Conservation (phyloP, 2,888 invertebrate species). For the Mythimna pallens region DNA sequence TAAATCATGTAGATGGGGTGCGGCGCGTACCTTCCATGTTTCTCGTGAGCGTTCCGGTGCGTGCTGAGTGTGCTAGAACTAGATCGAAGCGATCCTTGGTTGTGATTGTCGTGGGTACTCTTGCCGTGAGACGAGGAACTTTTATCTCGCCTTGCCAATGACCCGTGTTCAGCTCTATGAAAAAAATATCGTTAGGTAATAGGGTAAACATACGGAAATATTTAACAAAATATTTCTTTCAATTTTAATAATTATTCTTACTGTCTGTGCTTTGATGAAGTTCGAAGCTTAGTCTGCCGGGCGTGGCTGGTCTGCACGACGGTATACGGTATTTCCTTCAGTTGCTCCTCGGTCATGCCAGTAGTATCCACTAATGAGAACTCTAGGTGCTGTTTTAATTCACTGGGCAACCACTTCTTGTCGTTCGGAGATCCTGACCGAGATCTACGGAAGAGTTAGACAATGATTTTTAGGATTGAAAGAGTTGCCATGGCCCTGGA, state of each 20-base stretch:
- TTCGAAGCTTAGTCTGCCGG: conserved; percentile 90
- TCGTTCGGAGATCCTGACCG: conserved; percentile 94
- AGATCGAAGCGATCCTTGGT: conserved; percentile 91
- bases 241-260: conserved; percentile 65
- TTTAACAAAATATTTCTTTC: neutral
- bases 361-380: conserved; percentile 96
- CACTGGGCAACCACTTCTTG: conserved; percentile 94
- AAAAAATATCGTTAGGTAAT: neutral
- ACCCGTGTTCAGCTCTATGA: conserved; percentile 81
- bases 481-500: neutral
- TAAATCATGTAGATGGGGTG: conserved; percentile 56
- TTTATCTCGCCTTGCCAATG: conserved; percentile 85
- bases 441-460: conserved; percentile 73
- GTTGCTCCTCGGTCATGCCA: conserved; percentile 96
- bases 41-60: conserved; percentile 61
- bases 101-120: conserved; percentile 80
- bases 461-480: conserved; percentile 4
- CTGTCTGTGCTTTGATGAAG: conserved; percentile 86
- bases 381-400: conserved; percentile 96
- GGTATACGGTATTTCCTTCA: conserved; percentile 96
- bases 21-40: conserved; percentile 62
- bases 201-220: neutral
- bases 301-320: conserved; percentile 94
- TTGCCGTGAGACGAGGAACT: conserved; percentile 80
- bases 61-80: conserved; percentile 89